Conservation (phyloP, 1,140 invertebrate species). For the Drosophila jambulina region DNA sequence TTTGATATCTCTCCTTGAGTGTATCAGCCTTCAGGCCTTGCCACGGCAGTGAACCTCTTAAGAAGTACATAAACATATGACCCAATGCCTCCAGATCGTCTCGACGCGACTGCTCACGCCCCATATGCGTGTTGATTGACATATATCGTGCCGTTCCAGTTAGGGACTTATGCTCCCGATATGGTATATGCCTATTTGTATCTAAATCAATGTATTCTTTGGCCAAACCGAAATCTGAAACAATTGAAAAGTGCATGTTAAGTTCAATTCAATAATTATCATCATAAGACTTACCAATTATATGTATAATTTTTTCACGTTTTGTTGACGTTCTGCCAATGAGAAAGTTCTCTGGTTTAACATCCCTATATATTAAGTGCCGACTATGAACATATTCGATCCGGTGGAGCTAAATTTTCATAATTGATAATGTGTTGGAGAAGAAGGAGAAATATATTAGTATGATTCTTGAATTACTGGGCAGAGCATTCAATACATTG, state of each 20-base stretch:
- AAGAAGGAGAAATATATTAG: conserved; percentile 37
- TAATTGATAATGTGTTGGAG: not conserved
- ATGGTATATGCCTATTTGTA: conserved; percentile 99
- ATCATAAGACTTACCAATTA: conserved; percentile 91
- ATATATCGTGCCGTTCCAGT: conserved; percentile 99
- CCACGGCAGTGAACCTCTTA: conserved; percentile 99
- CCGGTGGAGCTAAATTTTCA: conserved; percentile 91
- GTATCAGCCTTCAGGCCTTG: conserved; percentile 99
- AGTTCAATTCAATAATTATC: not conserved
- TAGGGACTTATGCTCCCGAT: conserved; percentile 99
- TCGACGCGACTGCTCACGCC: conserved; percentile 99
- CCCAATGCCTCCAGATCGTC: conserved; percentile 99
- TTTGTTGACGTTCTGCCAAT: conserved; percentile 99
- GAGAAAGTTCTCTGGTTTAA: conserved; percentile 99
- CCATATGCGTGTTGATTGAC: conserved; percentile 99
- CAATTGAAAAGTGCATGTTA: conserved; percentile 16
- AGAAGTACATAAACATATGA: conserved; percentile 99
- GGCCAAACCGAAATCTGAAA: conserved; percentile 98
- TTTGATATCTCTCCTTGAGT: conserved; percentile 99
- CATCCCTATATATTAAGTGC: conserved; percentile 99
- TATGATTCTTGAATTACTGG: not conserved
- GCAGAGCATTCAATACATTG: conserved; percentile 17
- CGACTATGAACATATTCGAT: conserved; percentile 99
- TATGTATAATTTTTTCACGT: conserved; percentile 99
- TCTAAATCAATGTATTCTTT: conserved; percentile 99